phyloP scores from a whole-genome alignment of 1,140 invertebrate genomes.

The Frieseomelitta varia region DNA sequence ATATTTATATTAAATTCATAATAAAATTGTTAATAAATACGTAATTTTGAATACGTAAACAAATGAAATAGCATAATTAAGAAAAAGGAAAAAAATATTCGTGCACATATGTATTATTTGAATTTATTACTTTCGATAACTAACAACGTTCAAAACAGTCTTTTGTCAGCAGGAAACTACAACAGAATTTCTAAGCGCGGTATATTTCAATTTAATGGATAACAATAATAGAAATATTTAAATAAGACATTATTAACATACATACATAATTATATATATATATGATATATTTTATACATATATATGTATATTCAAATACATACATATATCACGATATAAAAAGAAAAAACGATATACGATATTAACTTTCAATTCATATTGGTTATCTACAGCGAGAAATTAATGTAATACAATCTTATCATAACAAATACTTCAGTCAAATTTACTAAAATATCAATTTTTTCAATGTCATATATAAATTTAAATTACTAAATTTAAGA shows the following conservation, averaged over 20 bases:
- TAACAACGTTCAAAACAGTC: background rate
- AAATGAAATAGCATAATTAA: background rate
- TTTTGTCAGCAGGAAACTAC: background rate
- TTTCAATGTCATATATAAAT: background rate
- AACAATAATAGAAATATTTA: background rate
- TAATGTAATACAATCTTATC: background rate
- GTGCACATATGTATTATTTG: background rate
- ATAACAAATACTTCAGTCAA: background rate
- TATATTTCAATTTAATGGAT: background rate
- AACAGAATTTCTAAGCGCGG: background rate
- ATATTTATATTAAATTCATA: background rate
- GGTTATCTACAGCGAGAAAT: background rate
- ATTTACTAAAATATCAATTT: constrained; percentile 17
- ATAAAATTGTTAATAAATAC: background rate
- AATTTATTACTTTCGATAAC: background rate
- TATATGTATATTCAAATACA: background rate
- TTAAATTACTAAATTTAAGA: background rate
- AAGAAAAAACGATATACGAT: background rate
- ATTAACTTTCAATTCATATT: constrained; percentile 8
- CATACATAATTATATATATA: background rate
- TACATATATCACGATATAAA: background rate
- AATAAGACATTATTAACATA: background rate
- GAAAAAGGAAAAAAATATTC: background rate
- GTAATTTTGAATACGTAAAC: background rate
- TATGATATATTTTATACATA: background rate